Evolutionary conservation across 2,113 vertebrate genomes (phyloP).

Genomic region (Microcebus lehilahytsara): DNA sequence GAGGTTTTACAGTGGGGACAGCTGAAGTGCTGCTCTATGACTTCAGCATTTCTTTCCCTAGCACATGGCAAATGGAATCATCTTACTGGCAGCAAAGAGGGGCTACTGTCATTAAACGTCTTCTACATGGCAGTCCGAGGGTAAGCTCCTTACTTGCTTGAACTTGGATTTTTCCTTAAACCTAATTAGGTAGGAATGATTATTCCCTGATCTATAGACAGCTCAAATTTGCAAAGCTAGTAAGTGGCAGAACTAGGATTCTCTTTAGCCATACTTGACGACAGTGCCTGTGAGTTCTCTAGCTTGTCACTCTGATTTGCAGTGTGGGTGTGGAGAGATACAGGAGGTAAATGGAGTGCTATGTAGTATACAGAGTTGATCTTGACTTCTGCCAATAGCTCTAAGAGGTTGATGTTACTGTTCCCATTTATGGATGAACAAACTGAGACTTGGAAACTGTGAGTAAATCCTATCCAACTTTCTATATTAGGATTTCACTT

Average conservation of each 20-base stretch:
- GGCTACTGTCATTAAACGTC: background rate
- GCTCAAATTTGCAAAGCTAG: background rate
- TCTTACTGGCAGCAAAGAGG: background rate
- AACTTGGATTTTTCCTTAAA: background rate
- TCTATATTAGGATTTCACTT: background rate
- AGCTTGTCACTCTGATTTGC: background rate
- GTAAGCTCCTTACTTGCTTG: background rate
- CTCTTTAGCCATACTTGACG: background rate
- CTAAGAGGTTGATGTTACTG: background rate
- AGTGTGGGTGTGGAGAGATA: accelerated
- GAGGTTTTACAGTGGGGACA: background rate
- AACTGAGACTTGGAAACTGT: background rate
- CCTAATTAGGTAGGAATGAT: background rate
- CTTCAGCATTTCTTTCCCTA: background rate
- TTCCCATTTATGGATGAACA: background rate
- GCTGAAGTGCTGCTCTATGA: background rate
- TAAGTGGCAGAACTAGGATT: background rate
- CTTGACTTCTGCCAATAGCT: background rate
- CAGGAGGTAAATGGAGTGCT: background rate
- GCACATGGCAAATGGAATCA: background rate
- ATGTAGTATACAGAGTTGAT: background rate
- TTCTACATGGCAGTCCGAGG: background rate
- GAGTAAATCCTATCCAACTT: background rate
- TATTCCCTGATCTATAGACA: background rate
- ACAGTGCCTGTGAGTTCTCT: background rate